phyloP scores from a whole-genome alignment of 2,113 vertebrate species.

The Rutilus rutilus region DNA sequence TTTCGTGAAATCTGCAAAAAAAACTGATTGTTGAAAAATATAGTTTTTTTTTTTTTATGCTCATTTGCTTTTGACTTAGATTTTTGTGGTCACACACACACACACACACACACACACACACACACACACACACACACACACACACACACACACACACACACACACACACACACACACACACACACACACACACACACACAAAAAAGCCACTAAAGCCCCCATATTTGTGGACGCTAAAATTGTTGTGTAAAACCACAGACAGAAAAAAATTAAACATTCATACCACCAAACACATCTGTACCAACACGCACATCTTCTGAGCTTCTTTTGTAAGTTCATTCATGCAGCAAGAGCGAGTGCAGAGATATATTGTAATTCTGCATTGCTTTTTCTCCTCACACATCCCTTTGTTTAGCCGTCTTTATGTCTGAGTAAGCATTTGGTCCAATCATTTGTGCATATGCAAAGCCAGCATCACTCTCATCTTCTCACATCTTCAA shows the following conservation, averaged over 20 bases:
- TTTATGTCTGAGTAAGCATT: slow-evolving; percentile 40
- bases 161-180: too few species aligned
- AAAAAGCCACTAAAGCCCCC: background rate
- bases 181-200: too few species aligned
- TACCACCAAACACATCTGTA: background rate
- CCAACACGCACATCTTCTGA: background rate
- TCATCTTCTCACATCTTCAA: slow-evolving; percentile 27
- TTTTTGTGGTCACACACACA: background rate
- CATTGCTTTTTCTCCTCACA: slow-evolving; percentile 24
- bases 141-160: too few species aligned
- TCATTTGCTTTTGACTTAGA: background rate
- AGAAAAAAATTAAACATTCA: background rate
- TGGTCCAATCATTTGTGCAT: slow-evolving; percentile 27
- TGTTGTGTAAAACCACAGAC: background rate
- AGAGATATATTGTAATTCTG: background rate
- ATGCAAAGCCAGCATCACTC: slow-evolving; percentile 40
- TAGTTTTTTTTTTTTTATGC: background rate
- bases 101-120: too few species aligned
- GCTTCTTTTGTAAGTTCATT: slow-evolving; percentile 11
- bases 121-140: too few species aligned
- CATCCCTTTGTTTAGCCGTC: slow-evolving; percentile 37
- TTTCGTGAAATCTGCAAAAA: background rate
- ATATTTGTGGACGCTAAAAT: background rate
- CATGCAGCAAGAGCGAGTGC: background rate
- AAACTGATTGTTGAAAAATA: background rate